These are phyloP conservation scores for Halictus rubicundus DNA, from an alignment of 1,140 invertebrate genomes.

Conservation along the genomic window DNA sequence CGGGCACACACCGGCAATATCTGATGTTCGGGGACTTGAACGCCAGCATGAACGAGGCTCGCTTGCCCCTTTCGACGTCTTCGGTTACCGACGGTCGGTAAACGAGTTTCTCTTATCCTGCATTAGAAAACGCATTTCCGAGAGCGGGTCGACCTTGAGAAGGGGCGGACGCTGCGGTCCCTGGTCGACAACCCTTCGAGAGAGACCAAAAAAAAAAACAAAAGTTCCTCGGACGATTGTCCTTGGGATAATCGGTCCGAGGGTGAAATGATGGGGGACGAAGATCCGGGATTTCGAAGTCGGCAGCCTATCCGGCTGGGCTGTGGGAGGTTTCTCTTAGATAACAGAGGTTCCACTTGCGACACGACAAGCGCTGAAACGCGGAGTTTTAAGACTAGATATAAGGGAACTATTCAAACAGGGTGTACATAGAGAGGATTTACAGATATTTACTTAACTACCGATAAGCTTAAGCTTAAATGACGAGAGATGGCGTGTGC, in stretches of 20 bases:
- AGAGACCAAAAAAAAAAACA: too few relatives aligned
- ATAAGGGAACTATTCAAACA: slow-evolving; percentile 66
- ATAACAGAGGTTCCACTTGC: slow-evolving; percentile 1
- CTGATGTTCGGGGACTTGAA: background rate
- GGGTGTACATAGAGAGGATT: slow-evolving; percentile 78
- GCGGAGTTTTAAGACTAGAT: slow-evolving; percentile 44
- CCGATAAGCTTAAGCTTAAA: slow-evolving; percentile 62
- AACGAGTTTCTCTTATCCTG: slow-evolving; percentile 17
- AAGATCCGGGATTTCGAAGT: background rate
- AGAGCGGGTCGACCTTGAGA: background rate
- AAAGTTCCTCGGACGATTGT: too few relatives aligned
- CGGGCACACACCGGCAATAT: background rate
- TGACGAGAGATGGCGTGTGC: slow-evolving; percentile 1
- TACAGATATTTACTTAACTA: slow-evolving; percentile 80
- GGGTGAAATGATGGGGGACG: too few relatives aligned
- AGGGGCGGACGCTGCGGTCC: background rate
- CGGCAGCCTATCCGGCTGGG: background rate
- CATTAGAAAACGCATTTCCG: slow-evolving; percentile 8
- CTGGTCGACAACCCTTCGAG: background rate
- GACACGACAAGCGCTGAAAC: slow-evolving; percentile 1
- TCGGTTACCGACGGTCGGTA: slow-evolving; percentile 20
- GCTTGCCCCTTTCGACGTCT: background rate
- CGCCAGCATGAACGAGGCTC: background rate
- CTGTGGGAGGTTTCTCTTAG: background rate
- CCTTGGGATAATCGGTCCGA: too few relatives aligned